A percentile compares a stretch with the other conserved stretches of the same genome.
Evolutionary conservation across 2,113 vertebrate genomes (phyloP).

Genomic region (Struthio camelus): DNA sequence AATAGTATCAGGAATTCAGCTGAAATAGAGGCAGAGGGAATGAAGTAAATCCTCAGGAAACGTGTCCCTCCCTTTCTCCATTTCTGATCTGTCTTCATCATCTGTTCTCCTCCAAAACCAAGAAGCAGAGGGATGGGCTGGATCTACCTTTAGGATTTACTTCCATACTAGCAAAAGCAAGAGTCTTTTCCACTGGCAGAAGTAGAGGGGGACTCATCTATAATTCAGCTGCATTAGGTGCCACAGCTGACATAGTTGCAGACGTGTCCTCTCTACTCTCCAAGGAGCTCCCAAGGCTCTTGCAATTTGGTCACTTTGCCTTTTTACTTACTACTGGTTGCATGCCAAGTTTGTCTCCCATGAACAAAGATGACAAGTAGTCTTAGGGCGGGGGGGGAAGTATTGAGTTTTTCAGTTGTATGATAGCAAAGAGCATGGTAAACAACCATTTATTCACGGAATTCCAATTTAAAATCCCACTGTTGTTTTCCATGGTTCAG

Average conservation of each 20-base stretch:
- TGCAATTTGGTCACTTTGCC: background rate
- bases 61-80: background rate
- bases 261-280: background rate
- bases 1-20: background rate
- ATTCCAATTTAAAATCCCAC: background rate
- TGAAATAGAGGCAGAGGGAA: background rate
- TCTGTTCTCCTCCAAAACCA: background rate
- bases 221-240: background rate
- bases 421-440: background rate
- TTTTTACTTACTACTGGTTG: background rate
- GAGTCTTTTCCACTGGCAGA: background rate
- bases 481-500: background rate
- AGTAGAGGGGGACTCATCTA: background rate
- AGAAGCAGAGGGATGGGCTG: no score
- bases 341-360: background rate
- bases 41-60: background rate
- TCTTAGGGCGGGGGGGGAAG: fast-evolving
- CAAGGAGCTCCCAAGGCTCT: background rate
- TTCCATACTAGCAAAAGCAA: background rate
- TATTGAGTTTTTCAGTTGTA: background rate
- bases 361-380: background rate
- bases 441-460: background rate
- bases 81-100: background rate
- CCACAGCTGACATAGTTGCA: background rate
- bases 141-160: background rate